A percentile compares a stretch with the other conserved stretches of the same genome.
Conservation (phyloP, 2,113 vertebrate genomes). For the Sinocyclocheilus anophthalmus region DNA sequence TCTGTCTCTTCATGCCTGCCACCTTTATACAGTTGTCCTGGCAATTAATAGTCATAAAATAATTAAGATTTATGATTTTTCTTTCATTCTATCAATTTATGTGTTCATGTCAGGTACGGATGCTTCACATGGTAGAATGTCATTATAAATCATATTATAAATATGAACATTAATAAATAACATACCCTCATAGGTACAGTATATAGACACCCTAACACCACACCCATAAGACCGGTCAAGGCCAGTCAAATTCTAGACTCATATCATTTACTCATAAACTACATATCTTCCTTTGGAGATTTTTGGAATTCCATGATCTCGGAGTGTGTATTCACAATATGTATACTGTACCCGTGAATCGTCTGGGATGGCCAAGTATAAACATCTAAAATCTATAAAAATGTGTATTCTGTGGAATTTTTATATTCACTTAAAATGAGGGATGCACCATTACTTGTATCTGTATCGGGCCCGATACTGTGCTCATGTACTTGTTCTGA, state of each 20-base stretch:
- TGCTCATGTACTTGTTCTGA: not conserved
- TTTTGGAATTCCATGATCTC: not conserved
- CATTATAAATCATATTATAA: not conserved
- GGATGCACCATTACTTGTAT: not conserved
- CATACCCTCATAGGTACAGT: too few species aligned
- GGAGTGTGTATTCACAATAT: not conserved
- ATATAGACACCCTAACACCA: not conserved
- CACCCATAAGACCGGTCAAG: not conserved
- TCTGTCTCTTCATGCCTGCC: not conserved
- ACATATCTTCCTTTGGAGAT: not conserved
- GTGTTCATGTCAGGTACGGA: not conserved
- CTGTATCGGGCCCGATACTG: not conserved
- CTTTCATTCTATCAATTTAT: not conserved
- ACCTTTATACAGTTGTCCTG: not conserved
- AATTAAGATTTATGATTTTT: not conserved
- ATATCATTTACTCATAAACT: not conserved
- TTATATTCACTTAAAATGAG: not conserved
- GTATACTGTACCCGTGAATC: not conserved
- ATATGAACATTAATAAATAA: not conserved
- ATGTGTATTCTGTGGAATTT: not conserved
- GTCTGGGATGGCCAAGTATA: not conserved
- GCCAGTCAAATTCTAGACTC: not conserved
- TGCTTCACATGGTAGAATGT: not conserved
- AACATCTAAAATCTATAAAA: not conserved
- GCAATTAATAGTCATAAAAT: not conserved